Evolutionary conservation across 2,113 vertebrate genomes (phyloP).

Genomic region (Heteronetta atricapilla): DNA sequence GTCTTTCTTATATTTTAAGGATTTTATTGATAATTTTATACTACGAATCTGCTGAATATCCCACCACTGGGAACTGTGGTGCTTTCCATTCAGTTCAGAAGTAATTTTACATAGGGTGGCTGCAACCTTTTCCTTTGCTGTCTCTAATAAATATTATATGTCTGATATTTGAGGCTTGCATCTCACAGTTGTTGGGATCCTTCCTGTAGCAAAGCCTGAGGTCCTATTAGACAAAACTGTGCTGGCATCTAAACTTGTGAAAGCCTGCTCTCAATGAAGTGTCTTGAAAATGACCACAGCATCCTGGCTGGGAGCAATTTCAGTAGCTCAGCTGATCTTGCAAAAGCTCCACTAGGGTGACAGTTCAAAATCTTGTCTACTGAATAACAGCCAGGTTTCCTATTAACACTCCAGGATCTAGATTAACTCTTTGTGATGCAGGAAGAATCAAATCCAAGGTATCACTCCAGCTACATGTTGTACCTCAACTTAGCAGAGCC

Average conservation of each 20-base stretch:
- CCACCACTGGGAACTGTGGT: not conserved
- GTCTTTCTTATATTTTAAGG: not conserved
- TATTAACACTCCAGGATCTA: not conserved
- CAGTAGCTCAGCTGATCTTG: not conserved
- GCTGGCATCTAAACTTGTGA: not conserved
- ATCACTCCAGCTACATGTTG: not conserved
- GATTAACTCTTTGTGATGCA: not conserved
- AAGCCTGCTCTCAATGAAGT: not conserved
- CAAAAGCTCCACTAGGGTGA: not conserved
- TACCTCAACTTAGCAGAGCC: not conserved
- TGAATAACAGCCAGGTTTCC: not conserved
- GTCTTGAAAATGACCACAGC: not conserved
- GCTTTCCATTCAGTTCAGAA: constrained; percentile 7
- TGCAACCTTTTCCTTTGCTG: constrained; percentile 17
- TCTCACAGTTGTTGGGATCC: not conserved
- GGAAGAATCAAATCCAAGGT: not conserved
- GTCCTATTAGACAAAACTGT: not conserved
- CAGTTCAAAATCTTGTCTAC: not conserved
- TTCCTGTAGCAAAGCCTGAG: not conserved
- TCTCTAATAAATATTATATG: constrained; percentile 35
- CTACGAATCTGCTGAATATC: not conserved
- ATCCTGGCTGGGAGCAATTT: not conserved
- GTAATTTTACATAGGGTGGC: not conserved
- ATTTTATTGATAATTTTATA: not conserved
- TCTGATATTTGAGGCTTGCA: constrained; percentile 24